Base-by-base conservation (phyloP, 2,797 vertebrate genomes). In the Fringilla coelebs region DNA sequence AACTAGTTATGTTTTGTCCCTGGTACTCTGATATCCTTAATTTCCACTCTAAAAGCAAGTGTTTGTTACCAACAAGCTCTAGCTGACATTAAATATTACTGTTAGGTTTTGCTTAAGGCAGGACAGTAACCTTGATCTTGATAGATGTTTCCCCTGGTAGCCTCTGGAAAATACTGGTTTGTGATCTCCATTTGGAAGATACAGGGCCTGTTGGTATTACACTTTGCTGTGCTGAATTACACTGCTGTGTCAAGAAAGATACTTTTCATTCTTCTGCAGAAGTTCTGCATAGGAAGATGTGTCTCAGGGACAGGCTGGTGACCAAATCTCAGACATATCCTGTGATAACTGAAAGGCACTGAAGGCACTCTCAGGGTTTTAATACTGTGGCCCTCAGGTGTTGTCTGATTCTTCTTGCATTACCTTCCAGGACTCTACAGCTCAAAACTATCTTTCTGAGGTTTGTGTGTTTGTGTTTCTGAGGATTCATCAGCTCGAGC, bases 361-460 rank as follows among this genome's bases (percentile, higher is more conserved):
- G 40, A 70, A 91, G 45, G 18, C 4, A 5, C 10, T 26, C 48
- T 55, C 6, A 38, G 10, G 6, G 17, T 34, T 87, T 60, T 74
- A 75, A 31, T 20, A 5, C 15, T 19, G 17, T 43, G 31, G 9
- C n/a, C 40, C 24, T 62, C 0, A 0, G 5, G 3, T 68, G 17
- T 34, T 85, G 19, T 62, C 55, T 82, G 57, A 45, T 18, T 57
- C 18, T 61, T 72, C 54, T 15, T 88, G 38, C 77, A 17, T 83
- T 67, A 26, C 19, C 17, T 85, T 85, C 29, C 24, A 70, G 41
- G 40, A 20, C 38, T 74, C 4, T 48, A 29, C 40, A 78, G 76
- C 28, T 77, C n/a, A 34, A 63, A 89, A 73, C 13, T 34, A 18
- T 52, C 15, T 19, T 81, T 66, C 65, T 60, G 58, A 61, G 36